These are phyloP conservation scores for Petaurus breviceps DNA, from an alignment of 2,113 vertebrate species.

Conservation along the genomic window DNA sequence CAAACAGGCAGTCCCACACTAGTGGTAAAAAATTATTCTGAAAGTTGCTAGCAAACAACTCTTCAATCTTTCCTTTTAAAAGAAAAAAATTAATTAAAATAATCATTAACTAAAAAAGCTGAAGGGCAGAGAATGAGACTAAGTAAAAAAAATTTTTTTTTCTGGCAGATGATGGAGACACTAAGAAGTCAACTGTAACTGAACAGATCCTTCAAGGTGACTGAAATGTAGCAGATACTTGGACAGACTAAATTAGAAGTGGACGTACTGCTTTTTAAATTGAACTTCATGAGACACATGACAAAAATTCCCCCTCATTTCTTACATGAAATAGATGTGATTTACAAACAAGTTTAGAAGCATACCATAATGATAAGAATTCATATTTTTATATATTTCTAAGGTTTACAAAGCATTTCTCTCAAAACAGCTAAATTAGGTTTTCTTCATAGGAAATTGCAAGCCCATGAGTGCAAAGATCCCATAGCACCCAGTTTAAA, in stretches of 20 bases:
- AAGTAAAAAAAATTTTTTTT: constrained; percentile 47
- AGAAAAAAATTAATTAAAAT: constrained; percentile 57
- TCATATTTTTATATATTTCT: neutral
- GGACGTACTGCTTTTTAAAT: neutral
- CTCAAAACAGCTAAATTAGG: neutral
- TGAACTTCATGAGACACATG: neutral
- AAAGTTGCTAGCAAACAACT: constrained; percentile 86
- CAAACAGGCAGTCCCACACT: constrained; percentile 85
- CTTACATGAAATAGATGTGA: neutral
- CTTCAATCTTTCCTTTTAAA: constrained; percentile 68
- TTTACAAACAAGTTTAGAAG: neutral
- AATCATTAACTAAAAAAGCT: constrained; percentile 49
- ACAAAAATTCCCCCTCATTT: neutral
- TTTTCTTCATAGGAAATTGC: neutral
- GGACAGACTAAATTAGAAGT: constrained; percentile 31
- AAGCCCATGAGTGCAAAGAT: neutral
- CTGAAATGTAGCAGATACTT: constrained; percentile 68
- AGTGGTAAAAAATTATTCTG: constrained; percentile 81
- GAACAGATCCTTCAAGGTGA: constrained; percentile 79
- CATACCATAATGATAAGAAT: neutral
- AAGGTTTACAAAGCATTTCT: neutral
- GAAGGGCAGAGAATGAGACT: neutral
- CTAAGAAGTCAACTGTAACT: constrained; percentile 29
- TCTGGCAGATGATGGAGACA: constrained; percentile 49
- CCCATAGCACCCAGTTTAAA: neutral